Evolutionary conservation across 2,888 invertebrate genomes (phyloP).

Genomic region (Pantelozetes paolii): DNA sequence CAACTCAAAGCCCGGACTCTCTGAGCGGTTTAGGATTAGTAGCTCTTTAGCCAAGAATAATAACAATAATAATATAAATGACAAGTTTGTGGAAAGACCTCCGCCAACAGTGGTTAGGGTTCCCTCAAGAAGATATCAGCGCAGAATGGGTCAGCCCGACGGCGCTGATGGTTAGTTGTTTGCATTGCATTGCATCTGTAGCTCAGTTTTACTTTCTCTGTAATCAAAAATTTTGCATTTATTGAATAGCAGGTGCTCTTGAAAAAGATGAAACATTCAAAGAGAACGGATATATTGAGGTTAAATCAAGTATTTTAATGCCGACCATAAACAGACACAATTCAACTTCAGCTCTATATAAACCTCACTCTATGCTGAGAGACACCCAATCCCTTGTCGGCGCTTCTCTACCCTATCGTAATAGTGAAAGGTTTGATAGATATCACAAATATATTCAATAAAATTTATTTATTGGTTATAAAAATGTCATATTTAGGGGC

Average conservation of each 20-base stretch:
- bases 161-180: conserved; percentile 47
- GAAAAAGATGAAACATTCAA: conserved; percentile 43
- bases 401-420: background rate
- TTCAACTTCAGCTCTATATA: conserved; percentile 34
- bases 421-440: conserved; percentile 24
- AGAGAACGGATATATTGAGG: conserved; percentile 43
- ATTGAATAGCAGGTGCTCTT: background rate
- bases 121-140: conserved; percentile 68
- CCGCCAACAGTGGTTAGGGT: conserved; percentile 72
- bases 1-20: conserved; percentile 10
- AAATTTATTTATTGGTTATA: too few species aligned
- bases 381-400: conserved; percentile 33
- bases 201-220: conserved; percentile 17
- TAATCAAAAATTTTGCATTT: too few species aligned
- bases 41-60: background rate
- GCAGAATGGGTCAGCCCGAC: conserved; percentile 48
- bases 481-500: conserved; percentile 47
- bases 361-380: background rate
- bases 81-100: conserved; percentile 55
- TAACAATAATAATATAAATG: conserved; percentile 11
- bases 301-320: conserved; percentile 40
- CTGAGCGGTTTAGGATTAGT: conserved; percentile 50
- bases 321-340: conserved; percentile 41
- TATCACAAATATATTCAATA: conserved; percentile 30
- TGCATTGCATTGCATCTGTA: background rate